Evolutionary conservation across 53 echinoderm and acorn worm genomes (phyloP).

Genomic region (Glandiceps talaboti): DNA sequence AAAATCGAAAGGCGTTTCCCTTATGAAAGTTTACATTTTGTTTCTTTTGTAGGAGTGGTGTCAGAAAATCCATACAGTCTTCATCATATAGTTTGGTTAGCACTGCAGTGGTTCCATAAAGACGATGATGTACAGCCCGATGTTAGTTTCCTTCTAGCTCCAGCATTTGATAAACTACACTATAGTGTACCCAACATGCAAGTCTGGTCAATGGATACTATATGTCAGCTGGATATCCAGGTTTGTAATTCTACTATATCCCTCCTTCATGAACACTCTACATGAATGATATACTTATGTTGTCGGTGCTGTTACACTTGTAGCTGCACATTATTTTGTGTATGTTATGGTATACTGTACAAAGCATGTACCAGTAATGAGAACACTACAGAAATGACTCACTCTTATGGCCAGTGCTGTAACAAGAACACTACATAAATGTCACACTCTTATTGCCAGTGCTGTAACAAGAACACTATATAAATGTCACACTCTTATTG

Average conservation of each 20-base stretch:
- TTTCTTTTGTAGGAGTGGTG: conserved; percentile 27
- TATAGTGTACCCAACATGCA: conserved; percentile 68
- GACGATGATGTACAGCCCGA: conserved; percentile 61
- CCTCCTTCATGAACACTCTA: too few species aligned
- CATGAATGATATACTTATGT: too few species aligned
- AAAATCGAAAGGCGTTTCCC: too few species aligned
- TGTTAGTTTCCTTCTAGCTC: conserved; percentile 64
- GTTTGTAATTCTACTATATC: conserved; percentile 25
- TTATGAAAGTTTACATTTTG: too few species aligned
- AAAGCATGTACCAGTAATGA: too few species aligned
- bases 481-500: too few species aligned
- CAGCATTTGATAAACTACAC: conserved; percentile 53
- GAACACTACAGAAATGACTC: too few species aligned
- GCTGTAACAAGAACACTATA: too few species aligned
- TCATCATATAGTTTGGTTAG: conserved; percentile 76
- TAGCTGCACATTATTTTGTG: background rate
- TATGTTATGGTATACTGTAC: too few species aligned
- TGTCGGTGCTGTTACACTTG: background rate
- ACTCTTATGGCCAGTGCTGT: too few species aligned
- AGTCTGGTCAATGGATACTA: conserved; percentile 71
- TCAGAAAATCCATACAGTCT: conserved; percentile 45
- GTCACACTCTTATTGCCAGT: too few species aligned
- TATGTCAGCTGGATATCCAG: conserved; percentile 78
- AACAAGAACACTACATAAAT: too few species aligned
- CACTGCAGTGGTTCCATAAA: conserved; percentile 68